Evolutionary conservation across 2,113 vertebrate genomes (phyloP), one percentile per base, ranked within the genome.

Genomic region (Colistium nudipinnis): DNA sequence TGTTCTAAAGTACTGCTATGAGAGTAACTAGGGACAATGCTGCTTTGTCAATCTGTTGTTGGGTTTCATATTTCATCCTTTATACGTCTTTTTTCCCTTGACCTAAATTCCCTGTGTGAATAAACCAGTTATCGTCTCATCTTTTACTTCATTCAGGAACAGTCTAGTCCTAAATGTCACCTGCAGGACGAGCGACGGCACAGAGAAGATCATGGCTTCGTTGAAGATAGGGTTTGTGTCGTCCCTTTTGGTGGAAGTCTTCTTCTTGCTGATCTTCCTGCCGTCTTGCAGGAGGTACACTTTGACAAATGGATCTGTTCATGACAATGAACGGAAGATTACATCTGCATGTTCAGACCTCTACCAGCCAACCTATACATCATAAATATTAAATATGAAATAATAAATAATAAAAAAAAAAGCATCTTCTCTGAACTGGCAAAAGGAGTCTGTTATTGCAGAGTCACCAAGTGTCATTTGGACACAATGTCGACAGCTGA

Each of bases 191-290:
- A 94, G 87, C 64, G 97, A 97, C 0, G 98, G 98, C 65, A 99
- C 98, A 0, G 97, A 98, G 93, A 99, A 99, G 84, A 99, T 99
- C 97, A 99, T 99, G 90, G 98, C 98, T 88, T 99, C 98, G 0
- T 98, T 99, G 89, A 97, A 99, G 79, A 99, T 97, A 0, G 98
- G 98, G 87, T 99, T 98, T 10, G 94, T 94, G 75, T 99, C 98
- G 0, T 96, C 97, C 68, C 95, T 90, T 79, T 99, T 99, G 68
- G 95, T 93, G 0, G 94, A 97, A 0, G 98, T 98, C 89, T 97
- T 99, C 93, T 99, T 99, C 92, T 99, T 99, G 92, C 97, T 99
- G 93, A 98, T 98, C 84, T 99, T 99, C 85, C 94, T 94, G 52
- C 96, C 96, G 0, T 99, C 97, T 90, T 99, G 97, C 74, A 99